phyloP scores from a whole-genome alignment of 1,140 invertebrate genomes.

The Drosophila kurseongensis region DNA sequence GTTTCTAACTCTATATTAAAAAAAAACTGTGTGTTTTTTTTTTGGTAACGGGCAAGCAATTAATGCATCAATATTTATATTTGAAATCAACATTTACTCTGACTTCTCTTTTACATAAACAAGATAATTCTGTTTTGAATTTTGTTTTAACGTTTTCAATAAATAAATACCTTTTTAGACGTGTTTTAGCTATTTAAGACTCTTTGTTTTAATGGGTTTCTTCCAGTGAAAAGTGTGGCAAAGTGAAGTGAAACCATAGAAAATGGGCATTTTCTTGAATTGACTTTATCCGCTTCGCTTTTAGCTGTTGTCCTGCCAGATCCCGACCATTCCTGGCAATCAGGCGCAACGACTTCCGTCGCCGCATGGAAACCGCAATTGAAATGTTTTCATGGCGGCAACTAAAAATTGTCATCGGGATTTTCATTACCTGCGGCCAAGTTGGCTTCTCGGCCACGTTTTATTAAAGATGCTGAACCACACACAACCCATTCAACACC shows the following conservation, averaged over 20 bases:
- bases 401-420: slow-evolving; percentile 82
- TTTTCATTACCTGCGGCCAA: slow-evolving; percentile 81
- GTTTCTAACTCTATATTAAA: too few relatives aligned
- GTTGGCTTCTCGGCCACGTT: slow-evolving; percentile 60
- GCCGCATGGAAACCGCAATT: slow-evolving; percentile 73
- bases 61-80: too few relatives aligned
- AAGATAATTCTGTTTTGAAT: too few relatives aligned
- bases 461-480: slow-evolving; percentile 70
- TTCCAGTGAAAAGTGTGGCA: slow-evolving; percentile 11
- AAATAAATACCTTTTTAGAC: too few relatives aligned
- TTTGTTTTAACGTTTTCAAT: too few relatives aligned
- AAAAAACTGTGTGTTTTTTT: too few relatives aligned
- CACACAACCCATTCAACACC: background rate
- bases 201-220: background rate
- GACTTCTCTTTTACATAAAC: too few relatives aligned
- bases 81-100: too few relatives aligned
- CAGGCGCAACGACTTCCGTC: slow-evolving; percentile 62
- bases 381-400: slow-evolving; percentile 81
- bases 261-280: slow-evolving; percentile 70
- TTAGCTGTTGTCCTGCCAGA: slow-evolving; percentile 28
- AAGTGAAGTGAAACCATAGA: slow-evolving; percentile 50
- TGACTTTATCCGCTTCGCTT: slow-evolving; percentile 75
- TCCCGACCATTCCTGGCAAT: slow-evolving; percentile 46
- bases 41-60: too few relatives aligned
- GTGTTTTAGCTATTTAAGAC: too few relatives aligned